Evolutionary conservation across 2,888 invertebrate genomes (phyloP).

Genomic region (Ornithoptera alexandrae): DNA sequence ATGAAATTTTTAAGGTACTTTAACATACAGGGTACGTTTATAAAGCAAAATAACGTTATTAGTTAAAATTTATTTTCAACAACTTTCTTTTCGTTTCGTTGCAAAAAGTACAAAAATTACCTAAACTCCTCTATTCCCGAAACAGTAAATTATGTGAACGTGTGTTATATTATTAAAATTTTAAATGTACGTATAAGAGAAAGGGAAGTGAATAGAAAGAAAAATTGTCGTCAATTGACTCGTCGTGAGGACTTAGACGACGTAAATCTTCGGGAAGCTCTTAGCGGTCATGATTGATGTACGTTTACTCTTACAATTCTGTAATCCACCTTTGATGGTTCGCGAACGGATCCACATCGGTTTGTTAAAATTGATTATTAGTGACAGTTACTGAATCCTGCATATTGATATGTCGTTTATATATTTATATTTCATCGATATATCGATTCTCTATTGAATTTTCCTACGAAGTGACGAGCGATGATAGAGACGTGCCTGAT

Average conservation of each 20-base stretch:
- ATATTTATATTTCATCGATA: neutral
- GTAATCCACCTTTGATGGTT: constrained; percentile 11
- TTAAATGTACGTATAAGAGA: constrained; percentile 8
- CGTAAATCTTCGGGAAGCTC: constrained; percentile 48
- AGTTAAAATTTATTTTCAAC: too few species aligned
- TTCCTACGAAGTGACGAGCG: neutral
- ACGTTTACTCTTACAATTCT: constrained; percentile 18
- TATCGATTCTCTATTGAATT: neutral
- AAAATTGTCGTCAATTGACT: constrained; percentile 51
- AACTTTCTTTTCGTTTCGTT: too few species aligned
- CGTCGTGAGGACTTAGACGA: constrained; percentile 34
- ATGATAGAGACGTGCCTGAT: too few species aligned
- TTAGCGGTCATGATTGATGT: constrained; percentile 30
- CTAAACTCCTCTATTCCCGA: too few species aligned
- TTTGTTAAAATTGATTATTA: constrained; percentile 6
- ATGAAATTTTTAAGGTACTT: too few species aligned
- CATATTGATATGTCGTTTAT: neutral
- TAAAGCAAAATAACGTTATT: too few species aligned
- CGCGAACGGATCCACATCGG: neutral
- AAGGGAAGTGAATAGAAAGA: constrained; percentile 32
- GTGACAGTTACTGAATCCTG: constrained; percentile 2
- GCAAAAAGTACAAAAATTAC: too few species aligned
- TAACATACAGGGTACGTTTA: too few species aligned
- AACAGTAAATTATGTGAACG: neutral
- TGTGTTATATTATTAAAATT: neutral